Evolutionary conservation across 2,113 vertebrate species (phyloP).

Genomic region (Quiscalus mexicanus): DNA sequence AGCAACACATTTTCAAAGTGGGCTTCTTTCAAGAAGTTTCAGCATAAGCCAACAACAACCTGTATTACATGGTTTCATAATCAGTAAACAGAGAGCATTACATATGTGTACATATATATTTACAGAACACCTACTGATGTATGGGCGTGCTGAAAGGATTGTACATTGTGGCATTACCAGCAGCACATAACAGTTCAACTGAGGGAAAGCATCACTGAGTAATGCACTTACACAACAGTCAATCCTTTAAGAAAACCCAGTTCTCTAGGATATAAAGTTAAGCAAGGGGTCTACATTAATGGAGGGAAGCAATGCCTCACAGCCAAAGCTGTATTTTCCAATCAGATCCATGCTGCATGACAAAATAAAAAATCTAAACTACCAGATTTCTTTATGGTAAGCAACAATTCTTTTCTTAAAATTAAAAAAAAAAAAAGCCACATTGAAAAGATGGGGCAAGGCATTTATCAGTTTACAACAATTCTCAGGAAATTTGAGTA

Average conservation of each 20-base stretch:
- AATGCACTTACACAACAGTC: slow-evolving; percentile 64
- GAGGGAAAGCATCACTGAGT: slow-evolving; percentile 49
- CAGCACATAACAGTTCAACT: slow-evolving; percentile 14
- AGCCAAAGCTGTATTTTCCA: slow-evolving; percentile 37
- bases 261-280: slow-evolving; percentile 76
- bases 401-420: neutral
- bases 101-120: slow-evolving; percentile 77
- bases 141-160: slow-evolving; percentile 70
- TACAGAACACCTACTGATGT: slow-evolving; percentile 76
- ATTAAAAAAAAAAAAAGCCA: neutral
- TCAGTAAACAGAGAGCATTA: slow-evolving; percentile 87
- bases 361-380: neutral
- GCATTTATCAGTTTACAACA: neutral
- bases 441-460: neutral
- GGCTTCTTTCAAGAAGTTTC: slow-evolving; percentile 89
- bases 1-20: slow-evolving; percentile 89
- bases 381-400: neutral
- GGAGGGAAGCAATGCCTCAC: slow-evolving; percentile 66
- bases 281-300: slow-evolving; percentile 81
- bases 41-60: slow-evolving; percentile 89
- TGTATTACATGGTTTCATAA: slow-evolving; percentile 90
- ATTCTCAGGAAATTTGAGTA: neutral
- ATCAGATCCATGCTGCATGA: neutral
- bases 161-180: slow-evolving; percentile 66
- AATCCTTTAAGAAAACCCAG: slow-evolving; percentile 72